Evolutionary conservation across 2,797 vertebrate species (phyloP).

Genomic region (Mormyrus hasselquistii): DNA sequence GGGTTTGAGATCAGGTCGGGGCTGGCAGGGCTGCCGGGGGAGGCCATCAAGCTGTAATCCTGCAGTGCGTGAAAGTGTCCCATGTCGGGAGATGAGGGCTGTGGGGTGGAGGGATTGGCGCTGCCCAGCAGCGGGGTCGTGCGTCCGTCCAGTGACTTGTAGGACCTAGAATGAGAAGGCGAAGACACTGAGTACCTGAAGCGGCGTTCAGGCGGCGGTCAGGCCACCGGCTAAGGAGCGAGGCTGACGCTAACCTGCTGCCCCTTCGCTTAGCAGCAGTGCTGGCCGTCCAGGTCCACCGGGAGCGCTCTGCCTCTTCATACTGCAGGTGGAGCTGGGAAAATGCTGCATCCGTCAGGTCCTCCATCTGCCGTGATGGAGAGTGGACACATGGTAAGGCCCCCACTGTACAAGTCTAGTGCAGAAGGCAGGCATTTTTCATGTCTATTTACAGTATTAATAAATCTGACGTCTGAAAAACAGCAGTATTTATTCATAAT

Average conservation of each 20-base stretch:
- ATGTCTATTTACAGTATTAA: neutral
- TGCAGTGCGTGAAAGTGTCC: constrained; percentile 60
- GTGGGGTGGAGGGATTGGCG: constrained; percentile 69
- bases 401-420: neutral
- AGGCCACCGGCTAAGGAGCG: neutral
- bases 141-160: constrained; percentile 72
- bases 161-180: constrained; percentile 57
- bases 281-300: constrained; percentile 75
- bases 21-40: constrained; percentile 73
- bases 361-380: constrained; percentile 61
- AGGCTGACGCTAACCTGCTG: constrained; percentile 63
- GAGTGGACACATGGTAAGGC: neutral
- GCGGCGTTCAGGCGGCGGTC: neutral
- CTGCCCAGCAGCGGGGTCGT: constrained; percentile 68
- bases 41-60: constrained; percentile 64
- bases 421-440: neutral
- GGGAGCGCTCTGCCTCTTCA: constrained; percentile 71
- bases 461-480: neutral
- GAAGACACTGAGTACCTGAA: neutral
- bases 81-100: constrained; percentile 72
- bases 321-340: constrained; percentile 66
- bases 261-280: constrained; percentile 71
- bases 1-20: constrained; percentile 66
- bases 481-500: neutral
- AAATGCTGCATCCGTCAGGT: constrained; percentile 69